Percentiles rank a stretch among this genome's conserved stretches.
Evolutionary conservation across 1,140 invertebrate genomes (phyloP).

Genomic region (Penaeus chinensis): DNA sequence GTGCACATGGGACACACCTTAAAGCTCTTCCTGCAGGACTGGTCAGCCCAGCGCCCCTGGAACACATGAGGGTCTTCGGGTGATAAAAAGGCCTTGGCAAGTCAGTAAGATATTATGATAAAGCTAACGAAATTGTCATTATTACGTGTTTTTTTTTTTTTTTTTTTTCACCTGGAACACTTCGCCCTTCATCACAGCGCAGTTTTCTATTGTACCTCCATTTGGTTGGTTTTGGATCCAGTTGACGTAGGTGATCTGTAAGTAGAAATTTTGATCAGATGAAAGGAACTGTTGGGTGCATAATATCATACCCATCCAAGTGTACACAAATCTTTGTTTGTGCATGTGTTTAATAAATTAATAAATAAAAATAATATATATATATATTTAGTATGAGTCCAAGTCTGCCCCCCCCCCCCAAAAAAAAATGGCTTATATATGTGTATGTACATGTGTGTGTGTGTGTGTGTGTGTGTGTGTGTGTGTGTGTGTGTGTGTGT

Average conservation of each 20-base stretch:
- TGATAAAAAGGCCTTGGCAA: background rate
- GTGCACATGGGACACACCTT: conserved; percentile 46
- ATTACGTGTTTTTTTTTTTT: background rate
- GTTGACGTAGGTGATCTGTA: conserved; percentile 35
- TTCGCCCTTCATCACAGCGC: conserved; percentile 39
- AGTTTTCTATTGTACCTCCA: conserved; percentile 2
- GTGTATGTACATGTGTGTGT: no score
- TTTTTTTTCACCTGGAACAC: conserved; percentile 7
- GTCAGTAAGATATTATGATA: background rate
- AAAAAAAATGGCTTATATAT: no score
- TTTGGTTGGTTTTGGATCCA: conserved; percentile 39
- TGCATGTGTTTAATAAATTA: background rate
- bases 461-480: no score
- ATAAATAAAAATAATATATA: background rate
- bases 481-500: background rate
- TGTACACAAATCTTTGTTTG: no score
- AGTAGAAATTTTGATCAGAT: background rate
- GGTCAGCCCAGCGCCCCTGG: conserved; percentile 39
- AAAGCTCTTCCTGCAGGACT: conserved; percentile 47
- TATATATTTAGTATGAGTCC: no score
- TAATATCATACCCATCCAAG: no score
- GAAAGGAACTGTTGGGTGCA: no score
- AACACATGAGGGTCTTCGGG: background rate
- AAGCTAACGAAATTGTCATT: background rate
- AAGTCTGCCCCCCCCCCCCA: no score